Evolutionary conservation across 1,140 invertebrate species (phyloP), one percentile per base, ranked within the genome.

Genomic region (Megalopta genalis): DNA sequence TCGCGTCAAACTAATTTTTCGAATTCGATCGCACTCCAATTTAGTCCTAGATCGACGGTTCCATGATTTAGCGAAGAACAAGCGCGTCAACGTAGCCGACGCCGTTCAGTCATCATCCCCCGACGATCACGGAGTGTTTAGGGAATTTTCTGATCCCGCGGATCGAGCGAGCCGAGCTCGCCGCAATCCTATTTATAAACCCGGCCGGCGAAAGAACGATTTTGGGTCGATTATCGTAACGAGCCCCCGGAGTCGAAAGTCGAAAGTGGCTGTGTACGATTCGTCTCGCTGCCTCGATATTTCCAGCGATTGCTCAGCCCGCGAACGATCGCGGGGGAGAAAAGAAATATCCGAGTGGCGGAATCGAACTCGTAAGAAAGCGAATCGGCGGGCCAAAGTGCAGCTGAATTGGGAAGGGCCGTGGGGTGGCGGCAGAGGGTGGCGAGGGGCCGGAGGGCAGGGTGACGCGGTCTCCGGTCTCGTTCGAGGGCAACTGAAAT

Each of bases 401-500:
- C 59, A 82, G 60, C 75, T 57, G 27, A 9, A 63, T 18, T 8
- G 16, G 60, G 27, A 10, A 6, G 2, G 23, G n/a, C 6, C n/a
- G 52, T 5, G 18, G 54, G 54, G 21, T 0, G 64, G 52, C 64
- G 74, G 46, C 27, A 77, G 68, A 68, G 23, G 42, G 75, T 12
- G 42, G 14, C 10, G 10, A 70, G 80, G 25, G 80, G 84, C 72
- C 37, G 74, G 77, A 14, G 54, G 16, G 46, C 60, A 32, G 57
- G 42, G 62, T 74, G 77, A 37, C 68, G 42, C 59, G 72, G 71
- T 65, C 62, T 67, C 66, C 67, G 84, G 71, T 76, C 72, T 81
- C 65, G 81, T 76, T 85, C 74, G 79, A 83, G 88, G 88, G 86
- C 90, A 88, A 88, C 89, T 89, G 86, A 84, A 92, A 93, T 93